Base-by-base conservation (phyloP, 1,140 invertebrate species). In the Anastatus disparis region DNA sequence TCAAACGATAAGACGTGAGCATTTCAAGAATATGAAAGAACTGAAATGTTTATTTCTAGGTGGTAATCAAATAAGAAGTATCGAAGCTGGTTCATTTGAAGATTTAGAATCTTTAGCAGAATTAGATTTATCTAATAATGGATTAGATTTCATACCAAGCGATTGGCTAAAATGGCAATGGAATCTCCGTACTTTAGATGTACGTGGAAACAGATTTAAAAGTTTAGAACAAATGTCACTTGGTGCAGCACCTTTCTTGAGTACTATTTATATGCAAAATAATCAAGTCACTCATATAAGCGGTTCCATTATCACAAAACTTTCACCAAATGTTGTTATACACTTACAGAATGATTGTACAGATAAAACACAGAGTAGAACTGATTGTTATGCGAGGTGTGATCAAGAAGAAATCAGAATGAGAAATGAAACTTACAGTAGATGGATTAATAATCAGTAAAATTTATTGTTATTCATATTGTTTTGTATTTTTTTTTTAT, bases 81-180 rank as follows among this genome's bases (percentile, higher is more conserved):
- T 84, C n/a, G 75, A 78, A 2, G 62, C 7, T 0, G 61, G 75
- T 13, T 73, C 78, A 7, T 84, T 84, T 48, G 38, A 64, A 0
- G 73, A 76, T 38, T 27, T 84, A 8, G 26, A 53, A 0, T 63
- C 46, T 0, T 35, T 84, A 2, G 71, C 74, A 22, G 76, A 78
- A 20, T 38, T 85, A 7, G 83, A 85, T 29, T 71, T 85, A 0
- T 84, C 84, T 0, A 59, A 77, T 46, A 85, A 85, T 52, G 65
- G 64, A 24, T 55, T 85, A 15, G 53, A 64, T n/a, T 74, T 78
- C 29, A 63, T 85, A 12, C 77, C 79, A 0, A 10, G n/a, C 0
- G 69, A 74, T 35, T 83, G 78, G 79, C 73, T 80, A 15, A 74
- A 74, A 26, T 73, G 73, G 24, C 71, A 76, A 31, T 74, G 59